Evolutionary conservation across 2,113 vertebrate genomes (phyloP).

Genomic region (Zosterops japonicus): DNA sequence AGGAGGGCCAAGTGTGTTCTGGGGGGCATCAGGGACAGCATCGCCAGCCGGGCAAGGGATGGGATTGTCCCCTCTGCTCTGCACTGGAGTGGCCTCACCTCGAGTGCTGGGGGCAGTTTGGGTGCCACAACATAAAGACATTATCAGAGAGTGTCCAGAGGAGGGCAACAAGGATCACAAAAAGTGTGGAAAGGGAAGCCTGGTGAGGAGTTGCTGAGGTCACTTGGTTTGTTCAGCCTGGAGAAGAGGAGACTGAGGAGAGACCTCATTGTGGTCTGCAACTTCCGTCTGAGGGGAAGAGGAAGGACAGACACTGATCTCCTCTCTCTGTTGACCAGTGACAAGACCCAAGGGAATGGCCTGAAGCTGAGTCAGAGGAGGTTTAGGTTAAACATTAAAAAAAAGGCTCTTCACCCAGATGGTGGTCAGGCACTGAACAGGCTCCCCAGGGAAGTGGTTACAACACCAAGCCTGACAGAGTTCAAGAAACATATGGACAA

Average conservation of each 20-base stretch:
- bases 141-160: not conserved
- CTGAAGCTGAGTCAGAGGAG: not conserved
- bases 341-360: fast-evolving
- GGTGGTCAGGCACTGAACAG: not conserved
- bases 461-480: not conserved
- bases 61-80: not conserved
- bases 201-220: not conserved
- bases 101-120: fast-evolving
- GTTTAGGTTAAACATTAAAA: not conserved
- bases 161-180: too few relatives aligned
- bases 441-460: not conserved
- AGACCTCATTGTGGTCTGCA: not conserved
- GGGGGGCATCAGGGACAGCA: not conserved
- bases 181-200: too few relatives aligned
- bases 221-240: not conserved
- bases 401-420: not conserved
- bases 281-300: not conserved
- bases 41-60: fast-evolving
- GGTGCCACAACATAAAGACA: not conserved
- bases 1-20: fast-evolving
- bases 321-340: not conserved
- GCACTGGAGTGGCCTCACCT: fast-evolving
- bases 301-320: not conserved
- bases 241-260: not conserved
- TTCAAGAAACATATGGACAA: not conserved